phyloP scores from a whole-genome alignment of 2,797 vertebrate genomes.

The Hirundo rustica region DNA sequence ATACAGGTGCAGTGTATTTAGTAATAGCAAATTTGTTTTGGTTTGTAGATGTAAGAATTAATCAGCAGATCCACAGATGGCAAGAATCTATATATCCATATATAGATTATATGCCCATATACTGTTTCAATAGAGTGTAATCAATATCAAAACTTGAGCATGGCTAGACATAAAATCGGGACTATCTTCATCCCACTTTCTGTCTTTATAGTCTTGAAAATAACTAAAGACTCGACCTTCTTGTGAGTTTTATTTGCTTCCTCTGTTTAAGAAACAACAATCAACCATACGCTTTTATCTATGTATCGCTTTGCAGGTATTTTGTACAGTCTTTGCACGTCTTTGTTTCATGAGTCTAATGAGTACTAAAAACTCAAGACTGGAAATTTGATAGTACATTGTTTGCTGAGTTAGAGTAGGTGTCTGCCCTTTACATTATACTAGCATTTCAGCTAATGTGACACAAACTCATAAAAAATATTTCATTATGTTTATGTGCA shows the following conservation, averaged over 20 bases:
- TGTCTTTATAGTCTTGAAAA: neutral
- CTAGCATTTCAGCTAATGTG: neutral
- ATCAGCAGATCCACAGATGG: neutral
- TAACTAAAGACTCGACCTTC: neutral
- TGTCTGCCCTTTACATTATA: neutral
- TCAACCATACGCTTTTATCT: neutral
- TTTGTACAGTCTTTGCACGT: neutral
- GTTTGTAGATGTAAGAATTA: neutral
- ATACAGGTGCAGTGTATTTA: neutral
- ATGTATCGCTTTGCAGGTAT: neutral
- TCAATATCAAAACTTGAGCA: neutral
- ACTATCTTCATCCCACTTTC: neutral
- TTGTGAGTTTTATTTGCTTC: neutral
- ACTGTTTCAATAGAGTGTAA: neutral
- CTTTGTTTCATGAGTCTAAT: neutral
- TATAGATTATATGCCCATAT: neutral
- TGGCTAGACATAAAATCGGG: neutral
- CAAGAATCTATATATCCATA: neutral
- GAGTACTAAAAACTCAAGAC: neutral
- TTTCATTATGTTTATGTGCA: neutral
- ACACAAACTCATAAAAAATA: neutral
- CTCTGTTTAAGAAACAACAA: neutral
- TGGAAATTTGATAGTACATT: accelerated
- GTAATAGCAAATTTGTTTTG: neutral
- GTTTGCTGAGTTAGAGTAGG: neutral